Conservation (phyloP, 2,113 vertebrate species). For the Jacana jacana region DNA sequence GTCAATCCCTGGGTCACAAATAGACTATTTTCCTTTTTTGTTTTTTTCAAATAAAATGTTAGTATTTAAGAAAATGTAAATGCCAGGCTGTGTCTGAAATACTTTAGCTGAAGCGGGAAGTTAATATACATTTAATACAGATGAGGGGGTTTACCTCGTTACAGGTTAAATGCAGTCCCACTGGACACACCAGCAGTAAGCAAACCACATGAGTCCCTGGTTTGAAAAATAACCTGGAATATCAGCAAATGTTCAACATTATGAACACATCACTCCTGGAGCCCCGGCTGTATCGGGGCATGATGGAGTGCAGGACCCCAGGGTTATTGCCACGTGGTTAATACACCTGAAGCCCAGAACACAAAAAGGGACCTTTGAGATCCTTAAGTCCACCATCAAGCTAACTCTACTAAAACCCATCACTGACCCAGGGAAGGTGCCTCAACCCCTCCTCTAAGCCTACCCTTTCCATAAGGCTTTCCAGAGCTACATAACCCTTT, state of each 20-base stretch:
- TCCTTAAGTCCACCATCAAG: too few relatives aligned
- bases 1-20: background rate
- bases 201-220: accelerated
- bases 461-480: too few relatives aligned
- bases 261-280: background rate
- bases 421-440: too few relatives aligned
- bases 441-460: too few relatives aligned
- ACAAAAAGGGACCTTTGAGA: too few relatives aligned
- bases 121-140: background rate
- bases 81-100: background rate
- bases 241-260: background rate
- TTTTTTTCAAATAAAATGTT: background rate
- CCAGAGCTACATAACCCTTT: too few relatives aligned
- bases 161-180: background rate
- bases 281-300: background rate
- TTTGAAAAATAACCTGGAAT: background rate
- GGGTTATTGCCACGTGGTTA: background rate
- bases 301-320: background rate
- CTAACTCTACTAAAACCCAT: too few relatives aligned
- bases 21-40: background rate
- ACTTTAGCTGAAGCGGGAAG: background rate
- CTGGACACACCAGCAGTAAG: accelerated
- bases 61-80: background rate
- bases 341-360: background rate
- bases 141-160: background rate